Base-by-base conservation (phyloP, 1,140 invertebrate species). In the Listronotus bonariensis region DNA sequence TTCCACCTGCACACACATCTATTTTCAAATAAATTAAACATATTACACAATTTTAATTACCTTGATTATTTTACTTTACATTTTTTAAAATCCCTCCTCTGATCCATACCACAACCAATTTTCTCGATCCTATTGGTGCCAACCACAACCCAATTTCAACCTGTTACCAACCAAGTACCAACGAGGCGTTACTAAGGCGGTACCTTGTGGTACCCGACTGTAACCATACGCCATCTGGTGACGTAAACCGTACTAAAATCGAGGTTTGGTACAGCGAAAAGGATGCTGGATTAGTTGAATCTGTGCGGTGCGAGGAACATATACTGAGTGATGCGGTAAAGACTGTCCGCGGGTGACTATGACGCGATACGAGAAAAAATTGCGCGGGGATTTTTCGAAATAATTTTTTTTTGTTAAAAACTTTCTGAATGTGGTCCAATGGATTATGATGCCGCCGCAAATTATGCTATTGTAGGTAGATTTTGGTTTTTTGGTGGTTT, bases 361-460 rank as follows among this genome's bases (percentile, higher is more conserved):
- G 45, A 59, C 46, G 42, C 45, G 42, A 43, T 20, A 12, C 20
- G 14, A 17, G 11, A 32, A 49, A 49, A 49, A 18, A 26, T 18
- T 20, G 14, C 34, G 34, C 34, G 34, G 34, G 34, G 34, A 36
- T 36, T 26, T 26, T 49, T 54, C 11, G 11, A 34, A 32, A 54
- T 14, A 18, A 34, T 6, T n/a, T 34, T 38, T 40, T 8, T 54
- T 36, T 32, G n/a, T 20, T 32, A 36, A 31, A 38, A 17, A 34
- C 51, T 46, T n/a, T 31, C 17, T 60, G 15, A 14, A 60, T 63
- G 51, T 55, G 52, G 60, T 36, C 32, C 42, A 55, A 63, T 63
- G 60, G 60, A 63, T 63, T 63, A 63, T 63, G 60, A 63, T 55
- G 60, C 60, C 20, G 60, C 60, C 15, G 60, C 60, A 20, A 63